phyloP scores from a whole-genome alignment of 2,888 invertebrate genomes.

The Mythimna loreyi region DNA sequence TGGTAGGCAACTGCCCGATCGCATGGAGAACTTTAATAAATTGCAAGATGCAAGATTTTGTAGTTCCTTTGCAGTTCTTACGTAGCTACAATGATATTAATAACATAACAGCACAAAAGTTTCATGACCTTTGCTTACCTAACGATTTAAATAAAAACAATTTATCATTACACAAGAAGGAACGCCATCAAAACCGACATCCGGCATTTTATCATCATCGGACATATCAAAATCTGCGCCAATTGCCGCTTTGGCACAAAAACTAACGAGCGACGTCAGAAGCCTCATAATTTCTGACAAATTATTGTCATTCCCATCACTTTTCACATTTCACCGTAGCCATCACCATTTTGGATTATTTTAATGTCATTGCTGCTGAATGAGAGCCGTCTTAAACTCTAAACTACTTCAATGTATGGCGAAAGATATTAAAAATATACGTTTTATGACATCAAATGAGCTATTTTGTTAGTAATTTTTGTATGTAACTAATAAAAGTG shows the following conservation, averaged over 20 bases:
- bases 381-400: slow-evolving; percentile 16
- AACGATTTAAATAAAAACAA: slow-evolving; percentile 31
- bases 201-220: slow-evolving; percentile 53
- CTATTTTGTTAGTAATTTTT: slow-evolving; percentile 32
- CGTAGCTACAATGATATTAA: too few relatives aligned
- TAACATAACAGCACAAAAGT: too few relatives aligned
- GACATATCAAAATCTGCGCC: slow-evolving; percentile 46
- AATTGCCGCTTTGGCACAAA: slow-evolving; percentile 56
- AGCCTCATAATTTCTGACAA: slow-evolving; percentile 55
- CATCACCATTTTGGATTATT: slow-evolving; percentile 56
- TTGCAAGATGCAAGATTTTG: too few relatives aligned
- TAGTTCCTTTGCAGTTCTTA: too few relatives aligned
- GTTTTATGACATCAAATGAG: slow-evolving; percentile 31
- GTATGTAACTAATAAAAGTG: slow-evolving; percentile 42
- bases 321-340: slow-evolving; percentile 55
- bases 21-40: too few relatives aligned
- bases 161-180: slow-evolving; percentile 26
- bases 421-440: slow-evolving; percentile 25
- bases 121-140: slow-evolving; percentile 34
- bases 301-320: slow-evolving; percentile 58
- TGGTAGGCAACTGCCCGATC: too few relatives aligned
- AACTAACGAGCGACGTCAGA: slow-evolving; percentile 40
- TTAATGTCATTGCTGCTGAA: slow-evolving; percentile 39
- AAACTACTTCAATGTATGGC: slow-evolving; percentile 18
- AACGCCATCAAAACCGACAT: slow-evolving; percentile 38